Evolutionary conservation across 2,113 vertebrate species (phyloP), one percentile per base, ranked within the genome.

Genomic region (Lates calcarifer): DNA sequence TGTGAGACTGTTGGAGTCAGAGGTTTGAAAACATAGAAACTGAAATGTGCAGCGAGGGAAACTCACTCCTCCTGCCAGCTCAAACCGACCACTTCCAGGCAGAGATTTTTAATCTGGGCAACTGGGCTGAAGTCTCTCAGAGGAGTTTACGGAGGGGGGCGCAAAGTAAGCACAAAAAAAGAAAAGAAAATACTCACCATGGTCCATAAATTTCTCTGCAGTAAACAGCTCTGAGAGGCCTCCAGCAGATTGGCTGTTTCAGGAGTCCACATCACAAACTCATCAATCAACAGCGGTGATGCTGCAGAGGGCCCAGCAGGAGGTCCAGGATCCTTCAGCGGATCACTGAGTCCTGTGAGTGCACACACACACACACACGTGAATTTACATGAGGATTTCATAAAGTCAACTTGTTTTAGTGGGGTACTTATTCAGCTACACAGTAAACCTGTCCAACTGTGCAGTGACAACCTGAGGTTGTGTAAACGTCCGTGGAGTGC

Each of bases 111-210:
- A 87, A 90, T 88, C 79, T 82, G 78, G 88, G 81, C 77, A 83
- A 87, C 71, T 88, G 81, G 85, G 87, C 62, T 70, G 83, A 79
- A 60, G 63, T 53, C 0, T 88, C 90, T 87, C 87, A 5, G 61
- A 74, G 85, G 87, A 79, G 53, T 77, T 83, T 41, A 41, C 60
- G 70, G 75, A 61, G 64, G 77, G 64, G 62, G 74, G 31, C 65
- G 51, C 45, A 65, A 55, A 58, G 83, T 72, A 60, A 84, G 77
- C 77, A 85, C 73, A 76, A 43, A 79, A 79, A 77, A 79, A 60
- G 63, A 41, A 78, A 71, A 70, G 22, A 71, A 82, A 64, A 76
- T 26, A 37, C 58, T 74, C 58, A 37, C 35, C 51, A 33, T 4
- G 76, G 18, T 61, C 73, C 58, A 63, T 79, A 62, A 55, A 0